Base-by-base conservation (phyloP, 2,888 invertebrate species). In the Eustalomyia histrio region DNA sequence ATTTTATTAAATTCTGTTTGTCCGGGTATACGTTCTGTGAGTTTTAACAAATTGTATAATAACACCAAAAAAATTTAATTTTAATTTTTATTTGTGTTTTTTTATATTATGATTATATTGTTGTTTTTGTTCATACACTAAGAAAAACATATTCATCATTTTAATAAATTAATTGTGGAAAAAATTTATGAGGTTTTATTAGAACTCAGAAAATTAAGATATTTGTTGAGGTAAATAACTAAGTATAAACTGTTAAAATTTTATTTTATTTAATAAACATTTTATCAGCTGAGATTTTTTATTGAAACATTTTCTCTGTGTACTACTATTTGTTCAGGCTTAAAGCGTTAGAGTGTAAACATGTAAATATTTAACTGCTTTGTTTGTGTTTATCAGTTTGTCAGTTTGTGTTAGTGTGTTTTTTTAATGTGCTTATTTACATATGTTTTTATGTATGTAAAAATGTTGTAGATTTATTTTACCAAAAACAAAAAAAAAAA, bases 321-420 rank as follows among this genome's bases (percentile, higher is more conserved):
- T 6, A 29, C 7, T 6, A 29, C 7, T 63, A 43, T 53, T 55
- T 18, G 33, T 72, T 57, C 10, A 52, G 35, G 35, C 53, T 67
- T 50, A 17, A 74, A 75, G 60, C 67, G 64, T 60, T 60, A 55
- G n/a, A 67, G 76, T 71, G 76, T 39, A 50, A 47, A 71, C 29
- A 65, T 53, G 64, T 43, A 71, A 76, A 76, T 76, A 76, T 76
- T 71, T 71, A 58, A 68, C 35, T 24, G 21, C 24, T 71, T 76
- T 53, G 18, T 60, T 61, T 61, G 47, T 47, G 69, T 71, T 35
- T 58, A 50, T 60, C 14, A 50, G 60, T 57, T 10, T 67, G 53
- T 65, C 58, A 16, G 12, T 33, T 1, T 47, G 39, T 14, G 39
- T 14, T 3, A 6, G 33, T 35, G 17, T 18, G 21, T 39, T 21